These are phyloP conservation scores for Homarus americanus DNA, from an alignment of 1,140 invertebrate species.

Conservation along the genomic window DNA sequence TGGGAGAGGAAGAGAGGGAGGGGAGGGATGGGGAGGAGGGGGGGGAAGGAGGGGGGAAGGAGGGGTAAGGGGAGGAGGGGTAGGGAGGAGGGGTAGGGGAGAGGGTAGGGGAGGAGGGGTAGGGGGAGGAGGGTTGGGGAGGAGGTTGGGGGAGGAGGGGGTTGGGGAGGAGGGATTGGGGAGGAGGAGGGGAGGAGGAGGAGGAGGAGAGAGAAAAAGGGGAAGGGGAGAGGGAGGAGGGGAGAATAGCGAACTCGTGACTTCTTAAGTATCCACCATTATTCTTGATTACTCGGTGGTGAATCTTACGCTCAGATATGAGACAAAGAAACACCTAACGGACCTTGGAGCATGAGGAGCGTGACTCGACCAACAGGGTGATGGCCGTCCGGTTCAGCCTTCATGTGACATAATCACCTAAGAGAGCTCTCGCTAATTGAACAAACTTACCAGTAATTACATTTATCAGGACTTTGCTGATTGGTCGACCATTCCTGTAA, in stretches of 20 bases:
- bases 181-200: background rate
- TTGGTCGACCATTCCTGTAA: too few species aligned
- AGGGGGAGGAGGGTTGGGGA: background rate
- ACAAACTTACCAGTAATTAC: too few species aligned
- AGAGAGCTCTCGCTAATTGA: too few species aligned
- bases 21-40: background rate
- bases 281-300: too few species aligned
- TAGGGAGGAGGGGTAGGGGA: background rate
- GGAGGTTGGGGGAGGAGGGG: background rate
- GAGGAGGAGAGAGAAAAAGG: background rate
- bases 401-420: too few species aligned
- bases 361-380: too few species aligned
- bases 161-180: background rate
- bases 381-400: too few species aligned
- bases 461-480: too few species aligned
- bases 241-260: background rate
- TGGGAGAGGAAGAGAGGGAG: background rate
- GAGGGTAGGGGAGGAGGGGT: background rate
- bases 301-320: too few species aligned
- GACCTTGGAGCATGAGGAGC: too few species aligned
- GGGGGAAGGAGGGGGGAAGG: background rate
- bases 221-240: background rate
- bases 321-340: too few species aligned
- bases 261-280: too few species aligned
- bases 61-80: background rate